These are phyloP conservation scores for Idaea biselata DNA, from an alignment of 2,888 invertebrate species.

Conservation along the genomic window DNA sequence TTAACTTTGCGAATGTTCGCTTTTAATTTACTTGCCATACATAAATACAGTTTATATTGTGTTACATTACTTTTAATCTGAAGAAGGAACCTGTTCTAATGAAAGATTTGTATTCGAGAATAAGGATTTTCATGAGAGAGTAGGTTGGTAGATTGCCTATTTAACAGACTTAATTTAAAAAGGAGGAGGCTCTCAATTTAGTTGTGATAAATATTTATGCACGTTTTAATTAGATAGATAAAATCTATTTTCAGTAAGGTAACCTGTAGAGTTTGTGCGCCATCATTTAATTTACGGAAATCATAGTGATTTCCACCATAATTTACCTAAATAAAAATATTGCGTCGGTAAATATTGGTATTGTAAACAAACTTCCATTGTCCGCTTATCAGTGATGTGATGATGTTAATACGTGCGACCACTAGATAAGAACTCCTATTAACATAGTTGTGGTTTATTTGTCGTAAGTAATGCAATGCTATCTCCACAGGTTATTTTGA, in stretches of 20 bases:
- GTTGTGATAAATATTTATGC: no score
- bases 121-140: no score
- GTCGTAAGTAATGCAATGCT: background rate
- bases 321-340: background rate
- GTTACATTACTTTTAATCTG: background rate
- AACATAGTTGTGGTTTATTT: conserved; percentile 18
- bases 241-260: background rate
- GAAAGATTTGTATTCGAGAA: background rate
- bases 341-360: background rate
- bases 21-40: conserved; percentile 13
- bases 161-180: no score
- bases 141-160: no score
- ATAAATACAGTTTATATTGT: background rate
- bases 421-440: conserved; percentile 21
- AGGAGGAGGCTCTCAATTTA: no score
- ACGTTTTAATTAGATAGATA: background rate
- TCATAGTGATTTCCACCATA: background rate
- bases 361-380: conserved; percentile 18
- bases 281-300: background rate
- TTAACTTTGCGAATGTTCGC: conserved; percentile 49
- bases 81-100: background rate
- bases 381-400: conserved; percentile 33
- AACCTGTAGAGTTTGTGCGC: background rate
- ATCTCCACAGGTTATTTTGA: conserved; percentile 40
- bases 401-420: conserved; percentile 20